A percentile compares a stretch with the other conserved stretches of the same genome.
Evolutionary conservation across 2,113 vertebrate genomes (phyloP).

Genomic region (Salvelinus fontinalis): DNA sequence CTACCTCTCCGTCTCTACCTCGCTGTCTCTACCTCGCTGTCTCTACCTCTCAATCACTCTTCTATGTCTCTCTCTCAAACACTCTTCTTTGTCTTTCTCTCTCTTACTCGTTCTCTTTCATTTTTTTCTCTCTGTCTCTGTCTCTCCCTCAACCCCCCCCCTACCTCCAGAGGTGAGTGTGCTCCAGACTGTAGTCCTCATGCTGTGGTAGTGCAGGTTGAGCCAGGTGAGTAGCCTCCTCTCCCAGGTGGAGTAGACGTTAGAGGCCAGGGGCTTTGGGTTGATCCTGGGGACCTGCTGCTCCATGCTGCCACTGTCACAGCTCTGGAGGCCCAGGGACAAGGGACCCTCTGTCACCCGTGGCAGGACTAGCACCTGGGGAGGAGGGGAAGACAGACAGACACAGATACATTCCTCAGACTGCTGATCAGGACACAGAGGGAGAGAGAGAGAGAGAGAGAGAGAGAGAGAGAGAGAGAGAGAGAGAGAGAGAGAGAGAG

Average conservation of each 20-base stretch:
- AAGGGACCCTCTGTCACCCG: slow-evolving; percentile 45
- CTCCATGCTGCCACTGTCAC: background rate
- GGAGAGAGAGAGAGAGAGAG: background rate
- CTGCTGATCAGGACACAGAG: background rate
- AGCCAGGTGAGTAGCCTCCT: slow-evolving; percentile 82
- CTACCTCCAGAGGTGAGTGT: slow-evolving; percentile 34
- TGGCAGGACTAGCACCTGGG: slow-evolving; percentile 81
- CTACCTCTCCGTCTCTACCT: no score
- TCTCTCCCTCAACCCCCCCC: background rate
- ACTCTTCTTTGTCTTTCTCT: no score
- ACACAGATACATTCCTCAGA: background rate
- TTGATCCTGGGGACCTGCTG: slow-evolving; percentile 59
- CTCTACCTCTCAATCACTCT: no score
- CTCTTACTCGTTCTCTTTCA: background rate
- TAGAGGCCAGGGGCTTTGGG: slow-evolving; percentile 73
- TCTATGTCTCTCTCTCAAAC: no score
- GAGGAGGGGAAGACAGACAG: slow-evolving; percentile 9
- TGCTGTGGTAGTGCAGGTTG: slow-evolving; percentile 79
- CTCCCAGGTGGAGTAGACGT: slow-evolving; percentile 83
- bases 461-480: no score
- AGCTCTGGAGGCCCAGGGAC: background rate
- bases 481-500: no score
- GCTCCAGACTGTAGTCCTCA: slow-evolving; percentile 75
- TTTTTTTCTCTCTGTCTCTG: background rate
- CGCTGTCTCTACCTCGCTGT: no score